Evolutionary conservation across 2,888 invertebrate species (phyloP), one percentile per base, ranked within the genome.

Genomic region (Blomia tropicalis): DNA sequence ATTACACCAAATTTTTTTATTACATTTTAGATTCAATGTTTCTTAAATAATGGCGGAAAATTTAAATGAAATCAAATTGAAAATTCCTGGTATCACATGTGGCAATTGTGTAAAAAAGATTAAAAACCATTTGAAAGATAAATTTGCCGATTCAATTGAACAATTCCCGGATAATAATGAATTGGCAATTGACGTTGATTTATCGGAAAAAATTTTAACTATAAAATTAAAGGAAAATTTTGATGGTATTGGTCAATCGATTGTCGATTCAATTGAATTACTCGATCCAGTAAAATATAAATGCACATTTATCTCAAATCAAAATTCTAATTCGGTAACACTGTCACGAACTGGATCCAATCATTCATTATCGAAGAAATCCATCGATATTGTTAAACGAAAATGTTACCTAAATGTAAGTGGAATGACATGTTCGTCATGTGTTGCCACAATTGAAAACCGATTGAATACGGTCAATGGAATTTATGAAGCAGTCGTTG

Each of bases 361-460:
- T 19, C 7, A 22, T 27, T 47, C 51, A 19, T 7, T n/a, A 47
- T 47, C 51, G 27, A 47, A 47, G 51, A 47, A 47, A 22, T 7
- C 51, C 7, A 14, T 27, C 22, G 27, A 7, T 11, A n/a, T 27
- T 7, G 51, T 25, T 14, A 23, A 56, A 56, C 4, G 56, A 19
- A 62, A 62, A 31, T 58, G 58, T 23, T 47, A 44, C 19, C 25
- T 62, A 3, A 43, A 41, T 11, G 43, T 63, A 31, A 27, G 44
- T 67, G 92, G 92, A 17, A 93, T 98, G 91, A 93, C 92, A 0
- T 93, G 93, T 71, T 88, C 89, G 1, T 88, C 90, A 0, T 96
- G 96, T 73, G 93, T 96, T 0, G 83, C 87, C 17, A 87, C 89
- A 19, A 96, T 98, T 54, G 95, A 98, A 75, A 90, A 90, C 71